These are phyloP conservation scores for Gephyroberyx darwinii DNA, from an alignment of 2,797 vertebrate species.

Conservation along the genomic window DNA sequence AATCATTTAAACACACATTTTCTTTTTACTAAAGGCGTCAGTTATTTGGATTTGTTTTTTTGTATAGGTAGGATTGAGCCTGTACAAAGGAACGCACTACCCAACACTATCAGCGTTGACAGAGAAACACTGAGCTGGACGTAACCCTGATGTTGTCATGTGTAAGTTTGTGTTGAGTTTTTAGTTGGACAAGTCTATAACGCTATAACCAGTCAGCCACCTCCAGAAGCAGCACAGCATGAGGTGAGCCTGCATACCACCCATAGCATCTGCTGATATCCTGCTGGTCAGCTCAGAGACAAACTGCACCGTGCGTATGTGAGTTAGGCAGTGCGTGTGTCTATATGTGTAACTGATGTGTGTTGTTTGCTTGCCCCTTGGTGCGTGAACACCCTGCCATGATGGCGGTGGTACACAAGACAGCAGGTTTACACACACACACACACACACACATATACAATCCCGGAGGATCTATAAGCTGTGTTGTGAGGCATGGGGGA, in stretches of 20 bases:
- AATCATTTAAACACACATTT: neutral
- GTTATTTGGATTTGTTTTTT: constrained; percentile 25
- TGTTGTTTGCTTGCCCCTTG: constrained; percentile 50
- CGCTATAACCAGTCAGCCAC: constrained; percentile 49
- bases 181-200: neutral
- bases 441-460: constrained; percentile 19
- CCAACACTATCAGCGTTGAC: neutral
- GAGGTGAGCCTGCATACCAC: constrained; percentile 31
- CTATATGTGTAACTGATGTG: constrained; percentile 28
- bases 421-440: constrained; percentile 52
- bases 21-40: no score
- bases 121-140: neutral
- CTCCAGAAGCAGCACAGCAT: constrained; percentile 42
- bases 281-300: constrained; percentile 53
- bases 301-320: constrained; percentile 30
- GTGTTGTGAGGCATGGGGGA: constrained; percentile 61
- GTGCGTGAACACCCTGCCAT: constrained; percentile 52
- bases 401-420: constrained; percentile 63
- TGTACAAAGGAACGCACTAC: neutral
- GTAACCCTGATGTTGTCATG: constrained; percentile 7
- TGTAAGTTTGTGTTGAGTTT: constrained; percentile 14
- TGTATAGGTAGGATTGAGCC: neutral
- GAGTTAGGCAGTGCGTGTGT: constrained; percentile 1
- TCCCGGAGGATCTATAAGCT: constrained; percentile 68
- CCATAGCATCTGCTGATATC: constrained; percentile 38